Conservation (phyloP, 1,140 invertebrate genomes). For the Solenopsis invicta region DNA sequence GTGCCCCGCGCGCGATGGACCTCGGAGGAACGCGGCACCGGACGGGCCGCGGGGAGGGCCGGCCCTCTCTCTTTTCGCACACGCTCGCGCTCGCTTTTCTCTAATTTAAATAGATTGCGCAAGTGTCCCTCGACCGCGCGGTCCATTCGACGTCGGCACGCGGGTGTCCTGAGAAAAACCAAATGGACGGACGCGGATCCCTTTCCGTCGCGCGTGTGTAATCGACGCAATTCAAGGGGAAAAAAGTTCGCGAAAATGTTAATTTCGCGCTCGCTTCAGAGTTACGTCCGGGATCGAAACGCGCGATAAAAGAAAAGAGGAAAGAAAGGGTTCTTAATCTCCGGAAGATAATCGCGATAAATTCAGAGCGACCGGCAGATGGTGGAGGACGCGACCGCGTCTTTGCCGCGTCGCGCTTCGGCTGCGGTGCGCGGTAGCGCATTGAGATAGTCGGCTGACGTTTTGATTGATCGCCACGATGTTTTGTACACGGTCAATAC, state of each 20-base stretch:
- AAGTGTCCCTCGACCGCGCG: conserved; percentile 2
- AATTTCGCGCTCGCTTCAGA: neutral
- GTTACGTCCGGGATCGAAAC: neutral
- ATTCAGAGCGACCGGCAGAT: conserved; percentile 4
- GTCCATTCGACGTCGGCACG: neutral
- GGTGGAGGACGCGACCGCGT: neutral
- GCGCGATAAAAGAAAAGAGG: neutral
- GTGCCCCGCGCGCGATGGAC: neutral
- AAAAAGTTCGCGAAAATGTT: neutral
- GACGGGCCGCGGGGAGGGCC: neutral
- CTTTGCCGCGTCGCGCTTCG: neutral
- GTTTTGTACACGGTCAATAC: neutral
- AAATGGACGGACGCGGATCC: neutral
- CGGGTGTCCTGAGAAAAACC: too few relatives aligned
- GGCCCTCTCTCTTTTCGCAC: conserved; percentile 45
- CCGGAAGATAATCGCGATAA: neutral
- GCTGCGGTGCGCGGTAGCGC: neutral
- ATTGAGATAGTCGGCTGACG: neutral
- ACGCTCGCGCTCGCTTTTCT: conserved; percentile 32
- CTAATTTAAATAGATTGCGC: conserved; percentile 59
- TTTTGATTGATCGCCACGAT: neutral
- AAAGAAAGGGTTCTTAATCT: conserved; percentile 4
- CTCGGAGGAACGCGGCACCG: conserved; percentile 2
- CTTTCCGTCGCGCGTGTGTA: neutral
- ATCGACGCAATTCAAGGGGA: neutral